Evolutionary conservation across 2,797 vertebrate species (phyloP).

Genomic region (Lithobates sylvaticus): DNA sequence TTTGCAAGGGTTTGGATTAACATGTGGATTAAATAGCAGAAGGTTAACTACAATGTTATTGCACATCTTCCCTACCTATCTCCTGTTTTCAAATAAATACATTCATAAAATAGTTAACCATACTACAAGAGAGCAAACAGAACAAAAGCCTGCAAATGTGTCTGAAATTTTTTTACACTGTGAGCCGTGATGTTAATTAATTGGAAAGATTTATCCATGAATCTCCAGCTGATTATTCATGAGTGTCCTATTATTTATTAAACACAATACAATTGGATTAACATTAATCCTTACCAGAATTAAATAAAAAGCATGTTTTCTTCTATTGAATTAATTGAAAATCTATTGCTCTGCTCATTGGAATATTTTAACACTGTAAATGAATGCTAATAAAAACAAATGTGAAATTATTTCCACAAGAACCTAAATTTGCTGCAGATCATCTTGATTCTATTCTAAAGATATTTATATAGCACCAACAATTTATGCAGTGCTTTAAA

Average conservation of each 20-base stretch:
- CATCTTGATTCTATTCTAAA: no score
- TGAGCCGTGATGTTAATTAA: slow-evolving; percentile 49
- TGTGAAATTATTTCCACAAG: no score
- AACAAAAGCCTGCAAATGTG: slow-evolving; percentile 23
- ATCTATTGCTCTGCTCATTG: not conserved
- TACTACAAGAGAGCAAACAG: not conserved
- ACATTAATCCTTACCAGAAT: slow-evolving; percentile 48
- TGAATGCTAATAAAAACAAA: slow-evolving; percentile 10
- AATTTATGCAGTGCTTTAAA: no score
- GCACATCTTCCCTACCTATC: not conserved
- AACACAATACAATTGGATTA: slow-evolving; percentile 49
- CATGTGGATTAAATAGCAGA: not conserved
- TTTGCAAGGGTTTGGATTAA: not conserved
- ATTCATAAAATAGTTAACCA: no score
- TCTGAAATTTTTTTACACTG: slow-evolving; percentile 17
- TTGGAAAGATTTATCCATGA: slow-evolving; percentile 40
- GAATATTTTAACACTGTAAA: not conserved
- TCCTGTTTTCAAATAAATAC: no score
- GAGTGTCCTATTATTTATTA: slow-evolving; percentile 61
- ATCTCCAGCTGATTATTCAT: slow-evolving; percentile 55
- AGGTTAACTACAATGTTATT: slow-evolving; percentile 4
- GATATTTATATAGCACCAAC: no score
- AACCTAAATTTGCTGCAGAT: no score
- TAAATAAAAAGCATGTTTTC: slow-evolving; percentile 34
- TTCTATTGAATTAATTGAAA: slow-evolving; percentile 53